These are phyloP conservation scores for Macrophya alboannulata DNA, from an alignment of 2,888 invertebrate genomes.

Conservation along the genomic window DNA sequence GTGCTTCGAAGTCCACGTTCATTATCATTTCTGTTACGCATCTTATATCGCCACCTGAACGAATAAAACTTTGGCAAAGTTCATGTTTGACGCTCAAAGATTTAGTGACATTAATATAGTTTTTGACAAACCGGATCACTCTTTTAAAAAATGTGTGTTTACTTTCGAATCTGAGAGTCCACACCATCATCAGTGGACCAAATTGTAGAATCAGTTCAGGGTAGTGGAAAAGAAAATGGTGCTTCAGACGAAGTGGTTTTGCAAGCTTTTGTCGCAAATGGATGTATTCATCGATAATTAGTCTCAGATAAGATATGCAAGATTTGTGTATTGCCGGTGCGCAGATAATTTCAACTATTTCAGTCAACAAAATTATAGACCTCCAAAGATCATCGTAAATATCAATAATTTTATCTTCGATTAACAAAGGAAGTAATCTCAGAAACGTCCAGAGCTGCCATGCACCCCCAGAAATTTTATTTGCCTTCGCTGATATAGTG, in stretches of 20 bases:
- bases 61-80: constrained; percentile 57
- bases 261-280: constrained; percentile 55
- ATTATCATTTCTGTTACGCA: background rate
- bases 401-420: constrained; percentile 59
- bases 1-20: background rate
- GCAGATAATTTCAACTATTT: constrained; percentile 64
- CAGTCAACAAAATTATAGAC: constrained; percentile 59
- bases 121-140: constrained; percentile 58
- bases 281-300: constrained; percentile 61
- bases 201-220: constrained; percentile 60
- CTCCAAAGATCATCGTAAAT: constrained; percentile 61
- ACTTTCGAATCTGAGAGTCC: constrained; percentile 66
- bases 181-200: constrained; percentile 64
- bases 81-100: constrained; percentile 59
- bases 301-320: constrained; percentile 58
- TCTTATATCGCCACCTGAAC: constrained; percentile 23
- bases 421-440: constrained; percentile 61
- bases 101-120: constrained; percentile 64
- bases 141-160: constrained; percentile 68
- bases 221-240: constrained; percentile 63
- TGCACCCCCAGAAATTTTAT: constrained; percentile 59
- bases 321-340: constrained; percentile 63
- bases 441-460: constrained; percentile 62
- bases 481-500: background rate
- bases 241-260: constrained; percentile 62